Conservation (phyloP, 1,140 invertebrate genomes). For the Leucophenga varia region DNA sequence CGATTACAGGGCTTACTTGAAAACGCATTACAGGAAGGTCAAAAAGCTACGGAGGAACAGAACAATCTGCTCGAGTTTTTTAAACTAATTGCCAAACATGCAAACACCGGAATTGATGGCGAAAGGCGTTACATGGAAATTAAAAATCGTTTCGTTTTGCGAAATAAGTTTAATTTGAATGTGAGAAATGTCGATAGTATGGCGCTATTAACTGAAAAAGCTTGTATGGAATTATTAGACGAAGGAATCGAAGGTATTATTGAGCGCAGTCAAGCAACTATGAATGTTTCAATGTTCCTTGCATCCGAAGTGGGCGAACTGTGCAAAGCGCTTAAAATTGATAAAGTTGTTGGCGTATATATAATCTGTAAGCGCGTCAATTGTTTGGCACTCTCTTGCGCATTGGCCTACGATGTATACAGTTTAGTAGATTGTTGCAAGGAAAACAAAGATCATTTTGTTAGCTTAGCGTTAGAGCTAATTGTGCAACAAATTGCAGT, state of each 20-base stretch:
- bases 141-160: constrained; percentile 32
- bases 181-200: constrained; percentile 20
- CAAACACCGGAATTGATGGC: constrained; percentile 14
- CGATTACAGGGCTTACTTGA: constrained; percentile 31
- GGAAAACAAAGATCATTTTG: constrained; percentile 31
- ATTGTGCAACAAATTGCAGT: constrained; percentile 41
- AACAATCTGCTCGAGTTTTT: constrained; percentile 36
- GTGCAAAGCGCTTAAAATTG: constrained; percentile 25
- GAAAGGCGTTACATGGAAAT: constrained; percentile 30
- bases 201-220: constrained; percentile 23
- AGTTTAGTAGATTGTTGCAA: constrained; percentile 35
- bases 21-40: constrained; percentile 7
- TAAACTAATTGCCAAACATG: constrained; percentile 32
- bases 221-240: constrained; percentile 29
- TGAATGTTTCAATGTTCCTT: constrained; percentile 39
- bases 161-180: constrained; percentile 30
- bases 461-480: constrained; percentile 39
- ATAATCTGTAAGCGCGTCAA: constrained; percentile 33
- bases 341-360: constrained; percentile 33
- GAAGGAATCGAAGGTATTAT: constrained; percentile 39
- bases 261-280: constrained; percentile 27
- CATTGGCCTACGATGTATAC: constrained; percentile 35
- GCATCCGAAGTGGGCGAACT: constrained; percentile 35
- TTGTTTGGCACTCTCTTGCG: constrained; percentile 41
- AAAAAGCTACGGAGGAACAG: constrained; percentile 19